phyloP scores from a whole-genome alignment of 2,888 invertebrate genomes.

The Hedya salicella region DNA sequence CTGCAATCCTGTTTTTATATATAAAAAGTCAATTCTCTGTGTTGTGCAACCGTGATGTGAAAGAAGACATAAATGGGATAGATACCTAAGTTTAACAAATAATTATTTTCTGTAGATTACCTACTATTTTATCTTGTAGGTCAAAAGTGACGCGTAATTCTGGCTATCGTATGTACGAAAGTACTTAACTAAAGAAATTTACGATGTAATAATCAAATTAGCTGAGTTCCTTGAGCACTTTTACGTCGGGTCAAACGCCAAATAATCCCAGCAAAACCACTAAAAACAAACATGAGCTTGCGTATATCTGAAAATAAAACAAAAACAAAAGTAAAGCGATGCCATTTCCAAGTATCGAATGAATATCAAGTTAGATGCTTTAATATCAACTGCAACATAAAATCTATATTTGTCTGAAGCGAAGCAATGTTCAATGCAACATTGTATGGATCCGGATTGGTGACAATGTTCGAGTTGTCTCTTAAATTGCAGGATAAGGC shows the following conservation, averaged over 20 bases:
- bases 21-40: too few relatives aligned
- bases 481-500: slow-evolving; percentile 70
- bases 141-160: too few relatives aligned
- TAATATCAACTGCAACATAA: slow-evolving; percentile 61
- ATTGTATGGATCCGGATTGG: slow-evolving; percentile 52
- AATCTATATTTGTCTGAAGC: slow-evolving; percentile 51
- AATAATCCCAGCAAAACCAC: slow-evolving; percentile 24
- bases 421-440: slow-evolving; percentile 54
- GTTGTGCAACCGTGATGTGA: not conserved
- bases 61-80: not conserved
- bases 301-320: slow-evolving; percentile 33
- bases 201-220: slow-evolving; percentile 15
- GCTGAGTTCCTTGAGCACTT: slow-evolving; percentile 11
- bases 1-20: too few relatives aligned
- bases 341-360: slow-evolving; percentile 43
- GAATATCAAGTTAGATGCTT: slow-evolving; percentile 53
- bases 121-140: too few relatives aligned
- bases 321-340: slow-evolving; percentile 29
- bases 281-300: slow-evolving; percentile 23
- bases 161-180: not conserved
- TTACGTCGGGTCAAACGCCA: slow-evolving; percentile 30
- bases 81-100: too few relatives aligned
- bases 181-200: not conserved
- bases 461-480: slow-evolving; percentile 64
- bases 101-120: too few relatives aligned